Evolutionary conservation across 2,797 vertebrate genomes (phyloP).

Genomic region (Natrix natrix): DNA sequence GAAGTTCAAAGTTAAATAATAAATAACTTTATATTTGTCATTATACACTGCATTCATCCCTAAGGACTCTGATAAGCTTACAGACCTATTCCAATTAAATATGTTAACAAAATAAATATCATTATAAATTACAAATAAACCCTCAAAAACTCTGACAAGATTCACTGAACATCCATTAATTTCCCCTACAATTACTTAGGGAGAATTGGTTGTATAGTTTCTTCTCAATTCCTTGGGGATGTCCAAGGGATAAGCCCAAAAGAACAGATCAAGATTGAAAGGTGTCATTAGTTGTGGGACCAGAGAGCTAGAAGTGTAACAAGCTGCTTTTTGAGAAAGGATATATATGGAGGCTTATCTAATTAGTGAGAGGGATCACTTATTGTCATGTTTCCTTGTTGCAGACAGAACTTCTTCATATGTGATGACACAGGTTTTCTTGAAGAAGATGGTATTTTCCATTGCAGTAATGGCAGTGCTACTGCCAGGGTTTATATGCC

Average conservation of each 20-base stretch:
- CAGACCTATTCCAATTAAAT: too few relatives aligned
- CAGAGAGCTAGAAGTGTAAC: not conserved
- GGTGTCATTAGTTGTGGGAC: not conserved
- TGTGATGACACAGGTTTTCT: not conserved
- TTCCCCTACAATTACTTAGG: not conserved
- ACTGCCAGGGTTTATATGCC: not conserved
- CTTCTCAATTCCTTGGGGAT: too few relatives aligned
- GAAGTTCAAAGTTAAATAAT: too few relatives aligned
- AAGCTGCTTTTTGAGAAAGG: not conserved
- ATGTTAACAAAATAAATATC: too few relatives aligned
- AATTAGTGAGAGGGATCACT: not conserved
- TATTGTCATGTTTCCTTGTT: not conserved
- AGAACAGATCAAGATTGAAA: not conserved
- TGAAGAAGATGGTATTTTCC: not conserved
- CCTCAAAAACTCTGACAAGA: too few relatives aligned
- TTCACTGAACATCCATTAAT: too few relatives aligned
- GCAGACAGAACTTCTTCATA: not conserved
- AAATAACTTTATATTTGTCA: too few relatives aligned
- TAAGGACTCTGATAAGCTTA: too few relatives aligned
- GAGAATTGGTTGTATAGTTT: not conserved
- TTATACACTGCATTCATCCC: too few relatives aligned
- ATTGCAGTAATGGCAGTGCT: not conserved
- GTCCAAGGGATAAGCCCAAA: not conserved
- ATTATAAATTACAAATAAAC: too few relatives aligned
- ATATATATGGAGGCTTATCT: not conserved